Conservation (phyloP, 2,888 invertebrate species). For the Lymantria dispar region DNA sequence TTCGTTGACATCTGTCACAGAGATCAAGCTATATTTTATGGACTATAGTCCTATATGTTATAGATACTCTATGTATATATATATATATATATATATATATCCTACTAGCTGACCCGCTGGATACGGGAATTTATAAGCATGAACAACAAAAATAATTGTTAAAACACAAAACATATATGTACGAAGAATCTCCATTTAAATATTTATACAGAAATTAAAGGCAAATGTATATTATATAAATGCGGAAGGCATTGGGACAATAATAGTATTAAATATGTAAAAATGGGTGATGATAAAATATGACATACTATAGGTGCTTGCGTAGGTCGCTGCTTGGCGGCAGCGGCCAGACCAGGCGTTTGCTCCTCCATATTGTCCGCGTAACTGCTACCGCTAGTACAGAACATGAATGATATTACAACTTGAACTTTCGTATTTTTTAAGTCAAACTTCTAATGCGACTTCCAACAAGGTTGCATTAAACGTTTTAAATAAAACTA, state of each 20-base stretch:
- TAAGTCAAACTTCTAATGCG: no score
- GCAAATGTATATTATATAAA: neutral
- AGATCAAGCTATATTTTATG: no score
- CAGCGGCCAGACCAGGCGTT: slow-evolving; percentile 63
- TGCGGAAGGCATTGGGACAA: neutral
- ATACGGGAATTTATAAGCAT: no score
- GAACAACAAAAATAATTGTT: no score
- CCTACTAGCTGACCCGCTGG: no score
- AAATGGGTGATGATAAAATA: neutral
- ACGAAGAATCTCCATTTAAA: neutral
- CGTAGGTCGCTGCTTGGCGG: slow-evolving; percentile 57
- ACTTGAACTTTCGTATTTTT: no score
- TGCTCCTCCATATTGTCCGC: slow-evolving; percentile 83
- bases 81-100: no score
- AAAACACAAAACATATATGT: neutral
- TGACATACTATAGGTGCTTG: slow-evolving; percentile 54
- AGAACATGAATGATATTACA: neutral
- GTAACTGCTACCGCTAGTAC: slow-evolving; percentile 82
- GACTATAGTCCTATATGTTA: no score
- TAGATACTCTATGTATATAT: no score
- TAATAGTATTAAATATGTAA: neutral
- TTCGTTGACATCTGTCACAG: no score
- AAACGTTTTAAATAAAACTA: no score
- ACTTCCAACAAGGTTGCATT: no score
- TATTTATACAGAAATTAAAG: neutral